Evolutionary conservation across 2,888 invertebrate species (phyloP), one percentile per base, ranked within the genome.

Genomic region (Osedax fenrisi): DNA sequence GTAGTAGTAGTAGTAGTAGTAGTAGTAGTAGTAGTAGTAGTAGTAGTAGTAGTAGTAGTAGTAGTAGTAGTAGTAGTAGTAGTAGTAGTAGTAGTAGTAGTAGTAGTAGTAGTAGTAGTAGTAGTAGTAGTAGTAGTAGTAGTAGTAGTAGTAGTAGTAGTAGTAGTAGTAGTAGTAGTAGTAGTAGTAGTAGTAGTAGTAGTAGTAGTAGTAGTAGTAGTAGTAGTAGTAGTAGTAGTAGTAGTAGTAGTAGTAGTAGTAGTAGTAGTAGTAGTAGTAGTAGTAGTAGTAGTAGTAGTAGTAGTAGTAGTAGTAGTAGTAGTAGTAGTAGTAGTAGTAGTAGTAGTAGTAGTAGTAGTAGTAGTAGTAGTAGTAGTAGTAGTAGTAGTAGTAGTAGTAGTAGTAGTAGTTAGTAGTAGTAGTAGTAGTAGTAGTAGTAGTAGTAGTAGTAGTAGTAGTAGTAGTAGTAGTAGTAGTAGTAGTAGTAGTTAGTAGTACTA

Each of bases 241-340:
- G 21, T 17, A n/a, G 2, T 17, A n/a, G 21, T 17, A n/a, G 59
- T 56, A 56, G 59, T 56, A 56, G 59, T 56, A 2, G 59, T 56
- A 56, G 59, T 56, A 56, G 59, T 56, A 56, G 59, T 56, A 56
- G 59, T n/a, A n/a, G n/a, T n/a, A n/a, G n/a, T n/a, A n/a, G n/a
- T n/a, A n/a, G n/a, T n/a, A n/a, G n/a, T n/a, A n/a, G n/a, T n/a
- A n/a, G 59, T 56, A 56, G 59, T 56, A 56, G 59, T 56, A 2
- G 59, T 56, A 56, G 59, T 56, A 56, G 59, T 56, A 56, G 59
- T 56, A 56, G 59, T 56, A 56, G 59, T 56, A 56, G 59, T 56
- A 56, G 59, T 56, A 56, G 59, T 56, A 56, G 59, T 56, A 56
- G 59, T 56, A 56, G 59, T 56, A 56, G 59, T 56, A 56, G 59